Base-by-base conservation (phyloP, 2,888 invertebrate genomes). In the Euproctis similis region DNA sequence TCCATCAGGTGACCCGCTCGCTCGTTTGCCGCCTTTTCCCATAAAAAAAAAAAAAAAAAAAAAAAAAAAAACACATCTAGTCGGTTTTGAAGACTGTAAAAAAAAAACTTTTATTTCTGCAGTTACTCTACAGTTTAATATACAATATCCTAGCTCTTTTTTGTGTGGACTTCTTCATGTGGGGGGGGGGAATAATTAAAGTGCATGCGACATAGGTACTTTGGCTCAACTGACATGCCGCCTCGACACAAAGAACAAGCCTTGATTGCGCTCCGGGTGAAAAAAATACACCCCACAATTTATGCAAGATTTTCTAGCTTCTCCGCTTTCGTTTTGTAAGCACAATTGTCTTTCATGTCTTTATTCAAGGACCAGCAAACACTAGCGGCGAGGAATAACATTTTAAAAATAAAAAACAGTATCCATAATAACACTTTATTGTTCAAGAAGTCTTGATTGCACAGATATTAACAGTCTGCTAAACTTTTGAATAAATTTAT, bases 141-240 rank as follows among this genome's bases (percentile, higher is more conserved):
- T n/a, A n/a, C 53, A 49, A 43, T 56, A 49, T 44, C 46, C 46
- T 52, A 55, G 56, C 55, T 55, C 53, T 47, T 39, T 41, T 29
- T 36, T 46, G 43, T 47, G 32, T 31, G 41, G 48, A 42, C 51
- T 52, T 62, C 60, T 60, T 57, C 49, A 54, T 56, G 60, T 58
- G 48, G 53, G 62, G 59, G 8, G 19, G 62, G 58, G 8, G n/a
- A 74, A 77, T 80, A 76, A 80, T 78, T 75, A 72, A 75, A 76
- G 55, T 60, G 63, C 59, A 62, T 62, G 36, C 54, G 66, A 59
- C 58, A 43, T 58, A 59, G 65, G n/a, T n/a, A n/a, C 69, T 73
- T 72, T 74, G 70, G 53, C 64, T 59, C 50, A 46, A 53, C 67
- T 67, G 49, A 64, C 67, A 65, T 57, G 57, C n/a, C n/a, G n/a